Evolutionary conservation across 2,888 invertebrate species (phyloP), one percentile per base, ranked within the genome.

Genomic region (Amphiduros pacificus): DNA sequence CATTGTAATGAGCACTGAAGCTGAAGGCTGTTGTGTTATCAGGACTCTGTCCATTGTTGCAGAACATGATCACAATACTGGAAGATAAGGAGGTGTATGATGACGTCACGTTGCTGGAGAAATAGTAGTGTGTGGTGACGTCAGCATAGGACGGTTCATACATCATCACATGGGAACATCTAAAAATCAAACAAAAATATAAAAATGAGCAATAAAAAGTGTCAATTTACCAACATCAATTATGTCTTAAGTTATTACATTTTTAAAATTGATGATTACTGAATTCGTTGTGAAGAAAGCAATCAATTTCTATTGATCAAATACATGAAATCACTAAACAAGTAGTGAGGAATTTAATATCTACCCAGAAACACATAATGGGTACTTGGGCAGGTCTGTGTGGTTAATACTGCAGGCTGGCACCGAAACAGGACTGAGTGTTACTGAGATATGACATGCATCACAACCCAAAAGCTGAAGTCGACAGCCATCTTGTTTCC

Each of bases 81-180:
- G 58, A 58, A 24, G 58, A 58, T 24, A 58, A 24, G 22, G 58
- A 58, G 11, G 20, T 49, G 26, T 22, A 58, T 22, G 58, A 36
- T 24, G 28, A 31, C 32, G 29, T 29, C 29, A 31, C 53, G 27
- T 41, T 20, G n/a, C 3, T 29, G 14, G 27, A 26, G 29, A 58
- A 58, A 2, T 36, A 26, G 58, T 50, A 58, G 26, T 27, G 29
- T 11, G 58, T 58, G n/a, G 50, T 58, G 50, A 58, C 58, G 36
- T 58, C 58, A 50, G 58, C 3, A 27, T 58, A 58, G 24, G 50
- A 29, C 9, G 58, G 51, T 31, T 58, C 58, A 24, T 58, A 58
- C 32, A 51, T 26, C 4, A 58, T 31, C 49, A 58, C 5, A 36
- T 58, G 58, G 24, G 32, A 50, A 48, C 58, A 58, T 2, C 58